phyloP scores from a whole-genome alignment of 1,140 invertebrate species.

The Zaprionus ghesquierei region DNA sequence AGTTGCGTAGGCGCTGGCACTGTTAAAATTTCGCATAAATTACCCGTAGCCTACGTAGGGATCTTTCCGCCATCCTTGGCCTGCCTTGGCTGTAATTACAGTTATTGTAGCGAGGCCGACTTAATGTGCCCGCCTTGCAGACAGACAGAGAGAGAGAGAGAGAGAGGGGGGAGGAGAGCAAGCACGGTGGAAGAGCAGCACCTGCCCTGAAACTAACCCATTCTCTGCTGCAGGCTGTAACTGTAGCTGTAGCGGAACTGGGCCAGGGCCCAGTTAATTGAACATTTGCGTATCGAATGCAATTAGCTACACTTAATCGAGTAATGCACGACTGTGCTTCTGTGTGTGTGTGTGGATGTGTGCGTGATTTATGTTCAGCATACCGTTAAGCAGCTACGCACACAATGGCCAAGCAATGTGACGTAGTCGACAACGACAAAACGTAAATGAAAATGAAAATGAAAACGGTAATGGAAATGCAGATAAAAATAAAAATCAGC shows the following conservation, averaged over 20 bases:
- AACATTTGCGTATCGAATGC: slow-evolving; percentile 73
- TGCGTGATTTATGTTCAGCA: slow-evolving; percentile 65
- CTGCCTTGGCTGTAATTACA: slow-evolving; percentile 45
- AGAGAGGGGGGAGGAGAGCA: neutral
- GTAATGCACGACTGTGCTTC: slow-evolving; percentile 20
- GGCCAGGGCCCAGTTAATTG: slow-evolving; percentile 45
- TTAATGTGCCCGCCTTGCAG: slow-evolving; percentile 5
- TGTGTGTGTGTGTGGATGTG: slow-evolving; percentile 58
- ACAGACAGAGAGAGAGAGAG: slow-evolving; percentile 12
- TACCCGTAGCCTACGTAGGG: slow-evolving; percentile 28
- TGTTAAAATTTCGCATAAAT: slow-evolving; percentile 77
- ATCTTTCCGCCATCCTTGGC: slow-evolving; percentile 9
- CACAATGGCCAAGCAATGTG: slow-evolving; percentile 20
- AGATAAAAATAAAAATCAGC: slow-evolving; percentile 81
- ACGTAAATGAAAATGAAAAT: slow-evolving; percentile 57
- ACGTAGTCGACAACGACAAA: neutral
- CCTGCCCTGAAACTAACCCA: neutral
- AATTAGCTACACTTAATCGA: slow-evolving; percentile 73
- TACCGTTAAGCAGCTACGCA: slow-evolving; percentile 6
- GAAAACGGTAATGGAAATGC: slow-evolving; percentile 78
- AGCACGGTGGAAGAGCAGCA: neutral
- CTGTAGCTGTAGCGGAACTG: slow-evolving; percentile 14
- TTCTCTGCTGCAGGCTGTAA: neutral
- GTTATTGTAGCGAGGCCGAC: slow-evolving; percentile 21
- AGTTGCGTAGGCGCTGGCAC: slow-evolving; percentile 48